Conservation (phyloP, 92 coral and sea anemone species). For the Umimayanthus kanabou region DNA sequence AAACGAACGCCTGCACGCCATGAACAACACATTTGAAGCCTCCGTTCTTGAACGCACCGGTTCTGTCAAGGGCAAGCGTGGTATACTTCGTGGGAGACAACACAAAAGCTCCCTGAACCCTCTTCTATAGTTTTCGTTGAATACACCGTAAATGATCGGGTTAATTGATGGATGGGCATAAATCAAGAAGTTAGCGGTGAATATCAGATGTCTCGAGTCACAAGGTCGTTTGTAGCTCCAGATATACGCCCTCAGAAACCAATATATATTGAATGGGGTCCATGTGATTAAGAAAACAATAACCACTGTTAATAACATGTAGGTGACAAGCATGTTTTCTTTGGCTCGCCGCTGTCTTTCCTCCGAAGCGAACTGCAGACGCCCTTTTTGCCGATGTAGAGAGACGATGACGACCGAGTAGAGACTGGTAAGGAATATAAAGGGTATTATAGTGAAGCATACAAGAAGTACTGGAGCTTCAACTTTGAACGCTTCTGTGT, state of each 20-base stretch:
- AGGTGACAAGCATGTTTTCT: not conserved
- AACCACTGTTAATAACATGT: not conserved
- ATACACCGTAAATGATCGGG: not conserved
- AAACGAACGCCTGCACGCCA: not conserved
- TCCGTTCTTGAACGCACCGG: not conserved
- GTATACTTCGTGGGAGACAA: not conserved
- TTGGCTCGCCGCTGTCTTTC: constrained; percentile 1
- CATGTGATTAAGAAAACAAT: not conserved
- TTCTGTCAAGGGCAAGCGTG: not conserved
- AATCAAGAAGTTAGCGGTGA: not conserved
- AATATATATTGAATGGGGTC: not conserved
- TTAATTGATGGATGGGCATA: not conserved
- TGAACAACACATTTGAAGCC: not conserved
- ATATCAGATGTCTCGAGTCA: not conserved
- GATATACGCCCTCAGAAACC: not conserved
- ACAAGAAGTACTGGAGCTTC: constrained; percentile 35
- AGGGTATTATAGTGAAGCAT: constrained; percentile 23
- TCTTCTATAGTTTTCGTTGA: not conserved
- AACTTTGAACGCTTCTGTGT: constrained; percentile 13
- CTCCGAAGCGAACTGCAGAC: constrained; percentile 15
- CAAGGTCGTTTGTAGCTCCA: not conserved
- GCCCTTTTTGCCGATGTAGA: constrained; percentile 1
- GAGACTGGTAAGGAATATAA: constrained; percentile 17
- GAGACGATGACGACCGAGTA: constrained; percentile 14
- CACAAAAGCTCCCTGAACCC: not conserved